Evolutionary conservation across 2,888 invertebrate species (phyloP).

Genomic region (Cancer borealis): DNA sequence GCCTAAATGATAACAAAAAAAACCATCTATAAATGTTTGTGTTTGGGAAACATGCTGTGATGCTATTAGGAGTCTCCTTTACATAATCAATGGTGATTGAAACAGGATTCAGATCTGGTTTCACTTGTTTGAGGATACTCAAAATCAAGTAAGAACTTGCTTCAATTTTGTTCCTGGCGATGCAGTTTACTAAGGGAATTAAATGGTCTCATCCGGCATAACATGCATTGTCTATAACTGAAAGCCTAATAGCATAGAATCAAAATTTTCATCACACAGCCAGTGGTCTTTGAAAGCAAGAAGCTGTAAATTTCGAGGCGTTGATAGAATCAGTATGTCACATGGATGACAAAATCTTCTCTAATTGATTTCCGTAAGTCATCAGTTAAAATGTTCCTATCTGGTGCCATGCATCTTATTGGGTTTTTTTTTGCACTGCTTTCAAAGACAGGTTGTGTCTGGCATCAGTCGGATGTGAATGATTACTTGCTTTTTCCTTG

Average conservation of each 20-base stretch:
- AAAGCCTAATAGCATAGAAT: neutral
- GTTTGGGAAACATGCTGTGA: constrained; percentile 21
- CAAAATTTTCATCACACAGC: constrained; percentile 16
- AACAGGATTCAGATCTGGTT: neutral
- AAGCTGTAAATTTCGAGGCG: constrained; percentile 4
- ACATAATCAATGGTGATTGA: neutral
- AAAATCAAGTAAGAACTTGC: constrained; percentile 21
- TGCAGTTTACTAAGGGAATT: constrained; percentile 37
- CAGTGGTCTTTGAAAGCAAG: constrained; percentile 46
- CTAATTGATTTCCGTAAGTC: neutral
- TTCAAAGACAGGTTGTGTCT: constrained; percentile 34
- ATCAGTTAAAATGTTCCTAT: constrained; percentile 29
- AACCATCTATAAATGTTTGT: neutral
- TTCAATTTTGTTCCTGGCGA: neutral
- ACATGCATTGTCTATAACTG: constrained; percentile 41
- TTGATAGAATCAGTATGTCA: constrained; percentile 42
- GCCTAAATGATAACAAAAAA: constrained; percentile 44
- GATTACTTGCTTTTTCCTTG: constrained; percentile 54
- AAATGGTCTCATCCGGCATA: neutral
- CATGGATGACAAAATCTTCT: constrained; percentile 2
- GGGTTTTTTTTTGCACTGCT: constrained; percentile 17
- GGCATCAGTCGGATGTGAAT: constrained; percentile 53
- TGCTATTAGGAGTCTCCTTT: neutral
- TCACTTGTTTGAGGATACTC: constrained; percentile 28
- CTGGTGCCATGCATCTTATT: constrained; percentile 25